Conservation (phyloP, 2,113 vertebrate species). For the Lepus timidus region DNA sequence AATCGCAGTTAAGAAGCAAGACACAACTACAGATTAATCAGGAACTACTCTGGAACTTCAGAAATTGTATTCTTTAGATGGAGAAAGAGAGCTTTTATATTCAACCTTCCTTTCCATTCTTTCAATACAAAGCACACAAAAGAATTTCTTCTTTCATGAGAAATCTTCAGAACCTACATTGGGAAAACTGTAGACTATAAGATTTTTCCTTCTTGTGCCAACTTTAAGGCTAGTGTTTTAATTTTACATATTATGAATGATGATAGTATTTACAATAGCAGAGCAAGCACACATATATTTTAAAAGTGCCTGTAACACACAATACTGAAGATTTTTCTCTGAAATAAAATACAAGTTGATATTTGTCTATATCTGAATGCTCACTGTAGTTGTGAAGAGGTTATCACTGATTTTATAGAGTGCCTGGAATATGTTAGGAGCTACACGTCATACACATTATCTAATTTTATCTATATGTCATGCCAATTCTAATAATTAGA, state of each 20-base stretch:
- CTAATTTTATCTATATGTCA: constrained; percentile 10
- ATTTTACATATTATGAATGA: constrained; percentile 15
- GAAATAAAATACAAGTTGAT: not conserved
- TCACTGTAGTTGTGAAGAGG: not conserved
- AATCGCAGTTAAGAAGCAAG: not conserved
- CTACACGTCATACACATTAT: not conserved
- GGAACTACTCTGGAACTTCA: not conserved
- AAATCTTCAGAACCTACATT: constrained; percentile 22
- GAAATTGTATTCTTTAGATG: not conserved
- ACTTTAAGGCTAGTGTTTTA: constrained; percentile 45
- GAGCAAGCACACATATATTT: constrained; percentile 13
- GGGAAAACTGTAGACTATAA: constrained; percentile 6
- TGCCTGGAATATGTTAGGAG: not conserved
- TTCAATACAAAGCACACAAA: constrained; percentile 29
- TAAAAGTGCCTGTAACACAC: not conserved
- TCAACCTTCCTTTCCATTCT: not conserved
- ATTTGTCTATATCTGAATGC: not conserved
- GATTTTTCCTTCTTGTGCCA: constrained; percentile 16
- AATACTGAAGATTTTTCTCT: constrained; percentile 43
- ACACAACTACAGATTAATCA: not conserved
- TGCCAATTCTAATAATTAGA: constrained; percentile 21
- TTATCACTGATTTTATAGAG: not conserved
- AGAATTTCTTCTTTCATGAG: not conserved
- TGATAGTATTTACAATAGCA: constrained; percentile 17
- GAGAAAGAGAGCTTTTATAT: not conserved